phyloP scores from a whole-genome alignment of 2,888 invertebrate species.

The Drosophila affinis region DNA sequence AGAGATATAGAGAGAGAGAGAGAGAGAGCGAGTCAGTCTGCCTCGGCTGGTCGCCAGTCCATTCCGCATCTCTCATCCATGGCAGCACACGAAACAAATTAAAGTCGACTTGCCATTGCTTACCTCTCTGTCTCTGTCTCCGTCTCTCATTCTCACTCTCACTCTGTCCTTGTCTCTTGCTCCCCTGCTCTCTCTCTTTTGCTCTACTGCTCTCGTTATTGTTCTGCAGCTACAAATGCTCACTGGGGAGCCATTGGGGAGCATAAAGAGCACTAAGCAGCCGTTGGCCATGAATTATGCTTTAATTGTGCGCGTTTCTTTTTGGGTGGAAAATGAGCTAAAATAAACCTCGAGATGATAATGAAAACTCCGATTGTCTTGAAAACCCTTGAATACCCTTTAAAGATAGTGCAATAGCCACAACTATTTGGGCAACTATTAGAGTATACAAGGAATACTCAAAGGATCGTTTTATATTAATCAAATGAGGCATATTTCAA shows the following conservation, averaged over 20 bases:
- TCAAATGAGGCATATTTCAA: too few relatives aligned
- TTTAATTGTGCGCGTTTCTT: conserved; percentile 68
- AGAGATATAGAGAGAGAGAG: not conserved
- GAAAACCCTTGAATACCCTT: not conserved
- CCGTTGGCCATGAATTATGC: conserved; percentile 74
- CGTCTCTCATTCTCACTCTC: conserved; percentile 7
- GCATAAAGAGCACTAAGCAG: conserved; percentile 77
- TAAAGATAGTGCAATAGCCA: not conserved
- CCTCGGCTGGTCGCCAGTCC: conserved; percentile 26
- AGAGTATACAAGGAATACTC: too few relatives aligned
- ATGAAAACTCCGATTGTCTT: conserved; percentile 25
- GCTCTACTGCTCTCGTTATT: conserved; percentile 32
- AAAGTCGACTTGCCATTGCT: conserved; percentile 70
- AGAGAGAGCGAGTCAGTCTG: not conserved
- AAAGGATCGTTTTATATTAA: too few relatives aligned
- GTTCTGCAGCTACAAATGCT: conserved; percentile 68
- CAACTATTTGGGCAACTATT: not conserved
- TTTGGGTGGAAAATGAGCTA: conserved; percentile 21
- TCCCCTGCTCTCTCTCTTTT: not conserved
- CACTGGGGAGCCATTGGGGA: conserved; percentile 72
- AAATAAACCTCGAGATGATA: conserved; percentile 36
- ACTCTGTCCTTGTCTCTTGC: conserved; percentile 22
- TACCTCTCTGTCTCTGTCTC: conserved; percentile 41
- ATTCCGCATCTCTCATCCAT: conserved; percentile 22
- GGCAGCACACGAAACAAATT: conserved; percentile 63